These are phyloP conservation scores for Galerucella nymphaeae DNA, from an alignment of 2,888 invertebrate genomes.

Conservation along the genomic window DNA sequence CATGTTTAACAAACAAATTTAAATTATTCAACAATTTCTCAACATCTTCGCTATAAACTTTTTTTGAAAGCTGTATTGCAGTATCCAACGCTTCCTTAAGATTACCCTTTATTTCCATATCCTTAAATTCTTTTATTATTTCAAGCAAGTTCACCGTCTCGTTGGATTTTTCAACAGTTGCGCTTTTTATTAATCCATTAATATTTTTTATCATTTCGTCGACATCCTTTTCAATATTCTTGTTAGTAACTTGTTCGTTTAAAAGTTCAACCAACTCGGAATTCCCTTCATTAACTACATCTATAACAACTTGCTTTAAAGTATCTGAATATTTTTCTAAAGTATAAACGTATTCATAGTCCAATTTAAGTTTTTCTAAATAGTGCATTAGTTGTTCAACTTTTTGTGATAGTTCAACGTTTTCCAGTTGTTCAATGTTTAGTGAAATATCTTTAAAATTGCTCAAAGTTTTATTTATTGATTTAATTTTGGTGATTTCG, in stretches of 20 bases:
- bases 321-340: constrained; percentile 1
- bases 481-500: constrained; percentile 21
- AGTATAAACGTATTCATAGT: neutral
- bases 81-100: neutral
- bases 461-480: constrained; percentile 5
- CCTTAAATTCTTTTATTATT: neutral
- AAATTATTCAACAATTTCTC: neutral
- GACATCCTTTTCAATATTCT: neutral
- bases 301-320: neutral
- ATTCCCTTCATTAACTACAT: neutral
- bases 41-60: neutral
- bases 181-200: neutral
- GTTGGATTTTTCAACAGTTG: neutral
- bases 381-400: neutral
- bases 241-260: neutral
- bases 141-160: neutral
- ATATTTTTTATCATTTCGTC: neutral
- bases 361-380: neutral
- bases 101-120: neutral
- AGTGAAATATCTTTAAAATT: neutral
- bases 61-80: neutral
- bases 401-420: neutral
- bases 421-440: constrained; percentile 2
- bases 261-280: neutral
- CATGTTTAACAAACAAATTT: neutral